Evolutionary conservation across 1,140 invertebrate species (phyloP).

Genomic region (Calliopsis andreniformis): DNA sequence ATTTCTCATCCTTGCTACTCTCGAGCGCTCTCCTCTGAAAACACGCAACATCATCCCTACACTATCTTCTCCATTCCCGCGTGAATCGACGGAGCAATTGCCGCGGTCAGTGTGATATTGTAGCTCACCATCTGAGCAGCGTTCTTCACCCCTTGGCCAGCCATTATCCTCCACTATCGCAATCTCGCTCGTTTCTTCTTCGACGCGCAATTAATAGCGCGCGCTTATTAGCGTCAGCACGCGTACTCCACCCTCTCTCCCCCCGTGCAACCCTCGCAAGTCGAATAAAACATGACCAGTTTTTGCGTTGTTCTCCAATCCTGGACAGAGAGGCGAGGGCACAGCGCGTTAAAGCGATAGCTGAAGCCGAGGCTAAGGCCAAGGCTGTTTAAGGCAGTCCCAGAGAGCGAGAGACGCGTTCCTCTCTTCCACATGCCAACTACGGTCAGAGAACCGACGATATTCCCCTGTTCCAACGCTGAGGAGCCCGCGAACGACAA

Average conservation of each 20-base stretch:
- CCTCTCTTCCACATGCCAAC: slow-evolving; percentile 25
- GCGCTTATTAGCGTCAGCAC: slow-evolving; percentile 48
- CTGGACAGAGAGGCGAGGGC: slow-evolving; percentile 1
- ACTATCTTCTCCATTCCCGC: background rate
- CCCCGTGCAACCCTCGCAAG: slow-evolving; percentile 24
- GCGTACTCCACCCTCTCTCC: slow-evolving; percentile 17
- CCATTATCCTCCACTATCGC: background rate
- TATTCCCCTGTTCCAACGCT: background rate
- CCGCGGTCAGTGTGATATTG: background rate
- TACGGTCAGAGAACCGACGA: slow-evolving; percentile 29
- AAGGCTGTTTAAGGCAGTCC: slow-evolving; percentile 54
- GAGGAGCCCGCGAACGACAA: background rate
- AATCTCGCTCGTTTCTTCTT: slow-evolving; percentile 39
- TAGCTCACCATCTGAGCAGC: background rate
- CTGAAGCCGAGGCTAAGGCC: slow-evolving; percentile 55
- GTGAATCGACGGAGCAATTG: slow-evolving; percentile 32
- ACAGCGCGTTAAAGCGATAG: slow-evolving; percentile 37
- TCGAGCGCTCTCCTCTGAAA: background rate
- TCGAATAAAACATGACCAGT: slow-evolving; percentile 11
- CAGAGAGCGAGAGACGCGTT: slow-evolving; percentile 2
- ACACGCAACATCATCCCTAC: slow-evolving; percentile 3
- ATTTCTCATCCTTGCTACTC: background rate
- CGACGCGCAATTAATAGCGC: slow-evolving; percentile 30
- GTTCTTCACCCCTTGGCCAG: background rate
- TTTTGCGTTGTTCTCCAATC: slow-evolving; percentile 32